Conservation (phyloP, 2,888 invertebrate genomes). For the Agriopis marginaria region DNA sequence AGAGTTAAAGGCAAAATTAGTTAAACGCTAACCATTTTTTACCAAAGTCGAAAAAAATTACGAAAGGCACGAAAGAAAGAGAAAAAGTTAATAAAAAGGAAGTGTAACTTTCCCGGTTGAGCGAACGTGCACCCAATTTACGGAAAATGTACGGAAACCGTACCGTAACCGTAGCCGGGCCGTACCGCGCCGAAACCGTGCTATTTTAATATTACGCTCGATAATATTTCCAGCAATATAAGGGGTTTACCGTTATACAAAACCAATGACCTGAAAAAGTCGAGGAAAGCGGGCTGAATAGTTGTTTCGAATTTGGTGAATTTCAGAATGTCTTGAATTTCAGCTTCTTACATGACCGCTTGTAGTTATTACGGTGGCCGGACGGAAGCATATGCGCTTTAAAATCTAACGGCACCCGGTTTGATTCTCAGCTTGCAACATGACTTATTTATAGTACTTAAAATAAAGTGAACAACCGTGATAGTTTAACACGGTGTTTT, state of each 20-base stretch:
- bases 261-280: conserved; percentile 66
- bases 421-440: too few relatives aligned
- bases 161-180: conserved; percentile 8
- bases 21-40: conserved; percentile 13
- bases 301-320: conserved; percentile 50
- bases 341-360: not conserved
- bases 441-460: too few relatives aligned
- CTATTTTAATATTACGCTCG: conserved; percentile 37
- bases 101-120: conserved; percentile 38
- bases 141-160: conserved; percentile 19
- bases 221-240: conserved; percentile 52
- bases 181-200: conserved; percentile 12
- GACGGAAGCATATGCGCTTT: too few relatives aligned
- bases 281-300: conserved; percentile 51
- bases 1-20: conserved; percentile 31
- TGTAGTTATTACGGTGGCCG: too few relatives aligned
- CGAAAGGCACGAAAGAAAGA: conserved; percentile 11
- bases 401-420: too few relatives aligned
- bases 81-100: conserved; percentile 38
- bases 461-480: too few relatives aligned
- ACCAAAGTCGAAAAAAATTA: conserved; percentile 15
- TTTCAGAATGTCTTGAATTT: conserved; percentile 3
- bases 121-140: conserved; percentile 44
- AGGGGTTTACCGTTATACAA: conserved; percentile 53
- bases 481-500: too few relatives aligned